Evolutionary conservation across 1,140 invertebrate genomes (phyloP), one percentile per base, ranked within the genome.

Genomic region (Cydia strobilella): DNA sequence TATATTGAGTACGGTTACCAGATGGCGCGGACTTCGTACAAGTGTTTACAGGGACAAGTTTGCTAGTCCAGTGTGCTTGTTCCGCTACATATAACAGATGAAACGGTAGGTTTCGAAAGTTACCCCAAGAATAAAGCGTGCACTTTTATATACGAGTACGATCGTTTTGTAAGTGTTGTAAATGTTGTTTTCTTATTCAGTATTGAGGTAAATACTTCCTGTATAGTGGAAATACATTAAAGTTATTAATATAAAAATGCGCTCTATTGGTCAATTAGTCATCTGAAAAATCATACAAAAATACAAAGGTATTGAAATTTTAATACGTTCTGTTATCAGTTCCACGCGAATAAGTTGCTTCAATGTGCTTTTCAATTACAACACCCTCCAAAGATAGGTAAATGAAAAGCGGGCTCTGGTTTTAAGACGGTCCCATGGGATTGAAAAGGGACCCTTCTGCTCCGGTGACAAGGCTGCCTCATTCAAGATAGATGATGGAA

Each of bases 71-170:
- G 48, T 69, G 71, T 76, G 48, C 79, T 75, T 78, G 80, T 85
- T 85, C 79, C 85, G 75, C 74, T 82, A 83, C 84, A 84, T 87
- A 85, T 80, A 83, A 80, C 81, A 77, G 63, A 75, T 79, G 80
- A 81, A 80, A 82, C 75, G 79, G 79, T 80, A 65, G 54, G 74
- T 74, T 66, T 66, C 35, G 71, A 75, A 69, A 69, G n/a, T 69
- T 69, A 0, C 35, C 18, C 65, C 31, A 35, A n/a, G 65, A 69
- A 66, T 66, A 66, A 66, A 35, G 65, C 65, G 4, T 69, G 65
- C 65, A 69, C 65, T 69, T 69, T 35, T 69, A 69, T 18, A 20
- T 69, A 42, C 39, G n/a, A n/a, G 1, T 39, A 69, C 65, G 65
- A 3, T 18, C 27, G 18, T 62, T 74, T 20, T 18, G 48, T 51